phyloP scores from a whole-genome alignment of 2,888 invertebrate genomes.

The Watsonalla binaria region DNA sequence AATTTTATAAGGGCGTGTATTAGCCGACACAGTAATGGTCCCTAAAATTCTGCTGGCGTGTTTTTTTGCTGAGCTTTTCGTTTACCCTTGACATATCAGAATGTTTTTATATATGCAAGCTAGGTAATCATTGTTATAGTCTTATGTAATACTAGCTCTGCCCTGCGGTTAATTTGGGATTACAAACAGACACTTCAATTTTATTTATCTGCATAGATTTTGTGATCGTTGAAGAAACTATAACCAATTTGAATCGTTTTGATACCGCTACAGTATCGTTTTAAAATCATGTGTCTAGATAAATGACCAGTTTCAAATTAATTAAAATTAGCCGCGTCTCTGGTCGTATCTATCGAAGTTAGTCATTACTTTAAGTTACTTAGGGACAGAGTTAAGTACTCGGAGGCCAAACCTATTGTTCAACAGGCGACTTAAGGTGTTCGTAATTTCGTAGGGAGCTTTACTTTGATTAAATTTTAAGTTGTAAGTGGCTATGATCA shows the following conservation, averaged over 20 bases:
- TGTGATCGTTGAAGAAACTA: no score
- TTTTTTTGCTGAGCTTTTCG: no score
- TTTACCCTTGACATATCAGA: no score
- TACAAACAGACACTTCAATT: no score
- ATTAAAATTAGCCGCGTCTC: constrained; percentile 45
- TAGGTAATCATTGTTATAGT: no score
- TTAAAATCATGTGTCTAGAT: constrained; percentile 16
- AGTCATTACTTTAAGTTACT: constrained; percentile 45
- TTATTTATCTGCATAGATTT: no score
- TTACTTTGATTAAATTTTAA: constrained; percentile 39
- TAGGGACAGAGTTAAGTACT: constrained; percentile 45
- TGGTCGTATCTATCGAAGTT: constrained; percentile 37
- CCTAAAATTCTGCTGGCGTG: not conserved
- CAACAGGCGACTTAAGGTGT: constrained; percentile 42
- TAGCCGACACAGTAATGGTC: not conserved
- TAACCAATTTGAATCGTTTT: no score
- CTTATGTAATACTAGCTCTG: no score
- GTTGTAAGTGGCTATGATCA: not conserved
- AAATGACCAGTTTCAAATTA: constrained; percentile 36
- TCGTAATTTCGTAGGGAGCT: constrained; percentile 34
- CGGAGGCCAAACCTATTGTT: constrained; percentile 46
- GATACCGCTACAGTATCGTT: constrained; percentile 6
- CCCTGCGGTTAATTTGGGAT: no score
- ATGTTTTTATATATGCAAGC: no score
- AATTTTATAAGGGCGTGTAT: not conserved